A percentile compares a stretch with the other conserved stretches of the same genome.
Conservation (phyloP, 2,888 invertebrate species). For the Allacma fusca region DNA sequence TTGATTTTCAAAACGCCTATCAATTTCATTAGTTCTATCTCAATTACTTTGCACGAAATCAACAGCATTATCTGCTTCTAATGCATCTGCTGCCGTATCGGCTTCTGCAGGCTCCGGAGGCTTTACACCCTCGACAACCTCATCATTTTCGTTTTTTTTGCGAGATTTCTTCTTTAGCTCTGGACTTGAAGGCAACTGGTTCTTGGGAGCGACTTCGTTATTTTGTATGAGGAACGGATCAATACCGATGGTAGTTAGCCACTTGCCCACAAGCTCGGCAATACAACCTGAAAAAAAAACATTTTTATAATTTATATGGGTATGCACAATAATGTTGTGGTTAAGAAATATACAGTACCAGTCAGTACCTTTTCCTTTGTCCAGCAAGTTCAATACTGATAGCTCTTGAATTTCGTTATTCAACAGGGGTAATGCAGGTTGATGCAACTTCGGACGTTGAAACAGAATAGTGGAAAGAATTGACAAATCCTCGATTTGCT, state of each 20-base stretch:
- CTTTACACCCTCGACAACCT: conserved; percentile 19
- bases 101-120: conserved; percentile 39
- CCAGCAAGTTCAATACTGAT: conserved; percentile 63
- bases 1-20: not conserved
- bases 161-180: conserved; percentile 31
- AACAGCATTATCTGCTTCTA: conserved; percentile 47
- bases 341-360: conserved; percentile 8
- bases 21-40: not conserved
- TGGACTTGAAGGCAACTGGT: conserved; percentile 39
- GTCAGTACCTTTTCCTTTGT: conserved; percentile 65
- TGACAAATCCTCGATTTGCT: conserved; percentile 88
- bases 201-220: conserved; percentile 54
- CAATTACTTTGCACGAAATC: conserved; percentile 52
- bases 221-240: conserved; percentile 69
- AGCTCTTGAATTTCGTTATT: conserved; percentile 56
- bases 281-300: conserved; percentile 79
- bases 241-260: conserved; percentile 79
- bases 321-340: not conserved
- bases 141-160: conserved; percentile 50
- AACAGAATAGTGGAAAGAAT: conserved; percentile 76
- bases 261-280: conserved; percentile 86
- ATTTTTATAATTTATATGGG: not conserved
- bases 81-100: conserved; percentile 42
- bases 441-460: conserved; percentile 48
- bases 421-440: conserved; percentile 51